Percentiles rank a stretch among this genome's conserved stretches.
These are phyloP conservation scores for Cyprinus carpio DNA, from an alignment of 2,113 vertebrate species.

Conservation along the genomic window DNA sequence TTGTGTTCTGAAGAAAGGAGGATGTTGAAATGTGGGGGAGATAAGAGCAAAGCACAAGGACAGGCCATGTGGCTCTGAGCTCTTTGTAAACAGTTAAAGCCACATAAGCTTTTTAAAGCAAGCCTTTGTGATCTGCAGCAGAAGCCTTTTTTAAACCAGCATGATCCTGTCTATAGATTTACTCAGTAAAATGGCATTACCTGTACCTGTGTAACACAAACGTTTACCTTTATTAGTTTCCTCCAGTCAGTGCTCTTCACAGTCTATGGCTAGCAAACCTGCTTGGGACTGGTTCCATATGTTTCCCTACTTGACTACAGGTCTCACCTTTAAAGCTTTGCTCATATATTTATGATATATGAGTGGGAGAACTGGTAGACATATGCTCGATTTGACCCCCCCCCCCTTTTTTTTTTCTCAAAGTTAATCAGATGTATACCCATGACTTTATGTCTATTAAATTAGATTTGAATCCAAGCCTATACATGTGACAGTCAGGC, in stretches of 20 bases:
- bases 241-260: not conserved
- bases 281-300: constrained; percentile 2
- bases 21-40: constrained; percentile 21
- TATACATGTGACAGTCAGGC: too few relatives aligned
- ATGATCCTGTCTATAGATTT: not conserved
- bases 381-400: too few relatives aligned
- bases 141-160: not conserved
- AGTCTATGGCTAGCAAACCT: not conserved
- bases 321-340: not conserved
- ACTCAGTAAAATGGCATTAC: not conserved
- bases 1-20: constrained; percentile 2
- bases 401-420: too few relatives aligned
- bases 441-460: too few relatives aligned
- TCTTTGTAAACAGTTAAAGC: constrained; percentile 38
- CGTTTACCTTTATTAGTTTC: not conserved
- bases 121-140: not conserved
- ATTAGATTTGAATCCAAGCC: too few relatives aligned
- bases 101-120: constrained; percentile 15
- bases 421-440: too few relatives aligned
- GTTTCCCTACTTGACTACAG: not conserved
- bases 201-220: not conserved
- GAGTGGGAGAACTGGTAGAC: too few relatives aligned
- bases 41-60: constrained; percentile 45
- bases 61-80: constrained; percentile 26
- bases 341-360: too few relatives aligned